Conservation (phyloP, 2,113 vertebrate species). For the Muntiacus muntjak region DNA sequence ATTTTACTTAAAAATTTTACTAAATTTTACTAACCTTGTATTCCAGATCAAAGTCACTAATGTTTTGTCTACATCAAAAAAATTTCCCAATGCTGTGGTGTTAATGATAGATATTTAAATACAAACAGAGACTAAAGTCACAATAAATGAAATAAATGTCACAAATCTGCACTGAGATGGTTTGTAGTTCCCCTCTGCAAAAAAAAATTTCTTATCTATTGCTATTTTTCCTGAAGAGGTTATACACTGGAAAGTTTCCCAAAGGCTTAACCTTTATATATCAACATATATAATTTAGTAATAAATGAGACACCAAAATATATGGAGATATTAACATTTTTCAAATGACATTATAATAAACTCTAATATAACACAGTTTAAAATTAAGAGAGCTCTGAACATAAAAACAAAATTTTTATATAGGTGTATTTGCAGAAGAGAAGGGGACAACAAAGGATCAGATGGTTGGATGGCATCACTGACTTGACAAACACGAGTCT, state of each 20-base stretch:
- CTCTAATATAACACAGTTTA: neutral
- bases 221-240: neutral
- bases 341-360: conserved; percentile 3
- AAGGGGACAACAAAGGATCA: neutral
- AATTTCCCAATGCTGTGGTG: neutral
- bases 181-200: neutral
- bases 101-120: conserved; percentile 21
- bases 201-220: neutral
- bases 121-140: conserved; percentile 16
- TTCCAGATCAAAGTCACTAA: neutral
- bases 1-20: conserved; percentile 47
- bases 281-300: conserved; percentile 25
- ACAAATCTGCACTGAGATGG: neutral
- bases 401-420: neutral
- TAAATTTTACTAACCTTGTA: neutral
- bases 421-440: neutral
- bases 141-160: neutral
- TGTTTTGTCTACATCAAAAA: conserved; percentile 13
- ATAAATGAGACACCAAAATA: conserved; percentile 18
- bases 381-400: neutral
- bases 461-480: neutral
- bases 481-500: neutral
- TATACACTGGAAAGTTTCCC: neutral
- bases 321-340: neutral
- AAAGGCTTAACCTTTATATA: neutral